Base-by-base conservation (phyloP, 2,797 vertebrate species). In the Toxotes lorentzi region DNA sequence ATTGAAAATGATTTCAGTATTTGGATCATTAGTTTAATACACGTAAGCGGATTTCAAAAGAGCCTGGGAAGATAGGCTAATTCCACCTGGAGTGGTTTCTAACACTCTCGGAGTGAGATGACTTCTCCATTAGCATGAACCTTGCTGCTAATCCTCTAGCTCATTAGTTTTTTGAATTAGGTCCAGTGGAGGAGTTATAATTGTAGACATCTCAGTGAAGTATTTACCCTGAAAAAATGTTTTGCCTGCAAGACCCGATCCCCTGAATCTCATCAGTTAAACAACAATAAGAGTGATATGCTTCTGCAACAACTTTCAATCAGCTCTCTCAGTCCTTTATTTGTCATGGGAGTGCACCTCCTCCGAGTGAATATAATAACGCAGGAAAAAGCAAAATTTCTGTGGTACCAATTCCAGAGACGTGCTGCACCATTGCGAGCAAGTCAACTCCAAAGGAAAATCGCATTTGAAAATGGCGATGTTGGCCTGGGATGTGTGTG, bases 101-200 rank as follows among this genome's bases (percentile, higher is more conserved):
- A 50, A 78, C 71, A 67, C 80, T 66, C 62, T 78, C 65, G 21
- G 16, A 70, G 57, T 73, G 62, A 84, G 84, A 87, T 72, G 19
- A 81, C 79, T 81, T 84, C 81, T 50, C 78, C 67, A 82, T 84
- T 86, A 76, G 59, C 51, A 80, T 54, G 76, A 84, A 82, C 82
- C 73, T 86, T 45, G 7, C 75, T 82, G 76, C 66, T 91, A 90
- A 89, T 91, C 86, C 82, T 86, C 35, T 51, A 66, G 66, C 81
- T 86, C 78, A 89, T 91, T 88, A 85, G 81, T 69, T 78, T 66
- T 82, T 86, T 88, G 79, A 86, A 89, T 82, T 43, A 60, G 54
- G 74, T 82, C 74, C 85, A 81, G 69, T 62, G 19, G 76, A 69
- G 21, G 50, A 80, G 73, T 77, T 84, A 76, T 74, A 76, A 77